Base-by-base conservation (phyloP, 2,797 vertebrate species). In the Melanotaenia parkinsoni region DNA sequence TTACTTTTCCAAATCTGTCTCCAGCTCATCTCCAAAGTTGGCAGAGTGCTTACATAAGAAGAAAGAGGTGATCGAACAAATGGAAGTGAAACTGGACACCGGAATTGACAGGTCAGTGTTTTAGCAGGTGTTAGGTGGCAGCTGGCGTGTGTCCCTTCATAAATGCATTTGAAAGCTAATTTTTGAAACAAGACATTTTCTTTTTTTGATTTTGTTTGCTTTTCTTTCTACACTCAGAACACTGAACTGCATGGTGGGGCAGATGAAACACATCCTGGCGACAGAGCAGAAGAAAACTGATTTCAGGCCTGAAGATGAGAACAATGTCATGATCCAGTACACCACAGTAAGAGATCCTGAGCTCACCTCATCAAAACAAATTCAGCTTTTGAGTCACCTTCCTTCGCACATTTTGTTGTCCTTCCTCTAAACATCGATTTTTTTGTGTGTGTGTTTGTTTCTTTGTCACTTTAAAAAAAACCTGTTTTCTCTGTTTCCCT, bases 1-100 rank as follows among this genome's bases (percentile, higher is more conserved):
- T 45, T 37, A 26, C 4, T 47, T 60, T 65, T 57, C 32, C 0
- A 56, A 68, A 71, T 70, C 8, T 81, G 68, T 45, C 66, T 57
- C 3, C 88, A 99, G 98, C 91, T 98, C 98, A 56, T 99, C 98
- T 90, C 97, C 97, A 81, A 99, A 98, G 88, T 92, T 99, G 84
- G 97, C 98, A 5, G 98, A 99, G 94, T 99, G 98, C 86, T 96
- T 99, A 85, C 98, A 99, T 85, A 99, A 98, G 95, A 99, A 99
- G 90, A 99, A 99, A 80, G 98, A 99, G 72, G 96, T 98, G 89
- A 99, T 99, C 64, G 98, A 99, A 79, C 98, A 99, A 88, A 99
- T 99, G 98, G 98, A 99, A 88, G 97, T 99, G 78, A 99, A 99
- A 91, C 91, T 99, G 92, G 98, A 99, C 93, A 97, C 96, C 35